Base-by-base conservation (phyloP, 2,888 invertebrate genomes). In the Nowickia ferox region DNA sequence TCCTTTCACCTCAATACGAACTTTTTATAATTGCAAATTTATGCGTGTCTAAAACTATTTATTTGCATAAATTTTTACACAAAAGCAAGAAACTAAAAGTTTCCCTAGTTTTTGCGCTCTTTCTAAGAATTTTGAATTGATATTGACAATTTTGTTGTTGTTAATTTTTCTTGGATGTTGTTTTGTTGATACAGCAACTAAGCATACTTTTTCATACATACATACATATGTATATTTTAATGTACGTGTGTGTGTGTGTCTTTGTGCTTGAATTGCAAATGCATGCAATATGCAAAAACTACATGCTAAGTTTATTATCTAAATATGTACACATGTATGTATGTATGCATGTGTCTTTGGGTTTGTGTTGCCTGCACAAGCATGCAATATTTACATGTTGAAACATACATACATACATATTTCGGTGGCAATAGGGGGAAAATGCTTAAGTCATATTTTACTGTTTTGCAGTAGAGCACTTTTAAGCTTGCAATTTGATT, bases 181-280 rank as follows among this genome's bases (percentile, higher is more conserved):
- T 22, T 11, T 55, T 59, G 51, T 65, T 71, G 17, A 9, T 48
- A 40, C 40, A 40, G 42, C 17, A 61, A 40, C 9, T 10, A 9
- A 8, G 30, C 30, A 6, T 2, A 6, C n/a, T n/a, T n/a, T n/a
- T n/a, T n/a, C 6, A 30, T 30, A 30, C 30, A 30, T 30, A 6
- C 30, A 30, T 30, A 30, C 30, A 2, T n/a, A n/a, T 2, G 22
- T 22, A 30, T 30, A 40, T 40, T 17, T 9, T 53, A 40, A 61
- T 44, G 13, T 13, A 51, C 19, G 44, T n/a, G 2, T 10, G 2
- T 22, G 53, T n/a, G 13, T 19, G n/a, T 71, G 46, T 71, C 10
- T 77, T 53, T 72, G 66, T 59, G 44, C 48, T 40, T 81, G 22
- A 9, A n/a, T 76, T 46, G 59, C 55, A 77, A 74, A 84, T 79